Percentiles rank a stretch among this genome's conserved stretches.
phyloP scores from a whole-genome alignment of 64 coral and sea anemone species.

The Platygyra sinensis region DNA sequence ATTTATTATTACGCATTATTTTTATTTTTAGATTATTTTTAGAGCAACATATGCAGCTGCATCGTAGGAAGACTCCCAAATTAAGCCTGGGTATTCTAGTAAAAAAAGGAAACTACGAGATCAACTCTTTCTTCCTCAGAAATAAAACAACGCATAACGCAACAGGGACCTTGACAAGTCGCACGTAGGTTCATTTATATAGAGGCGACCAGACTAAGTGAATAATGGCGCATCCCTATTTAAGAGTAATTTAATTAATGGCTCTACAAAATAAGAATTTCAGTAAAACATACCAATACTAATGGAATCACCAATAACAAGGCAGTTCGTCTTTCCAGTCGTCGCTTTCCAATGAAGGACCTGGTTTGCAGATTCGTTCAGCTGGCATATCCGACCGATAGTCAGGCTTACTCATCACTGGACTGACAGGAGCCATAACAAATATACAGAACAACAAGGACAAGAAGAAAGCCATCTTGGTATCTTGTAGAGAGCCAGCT shows the following conservation, averaged over 20 bases:
- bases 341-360: slow-evolving; percentile 31
- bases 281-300: slow-evolving; percentile 65
- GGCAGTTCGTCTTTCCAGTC: slow-evolving; percentile 49
- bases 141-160: no score
- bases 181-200: not conserved
- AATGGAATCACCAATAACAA: slow-evolving; percentile 89
- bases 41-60: no score
- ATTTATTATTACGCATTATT: no score
- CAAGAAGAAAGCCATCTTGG: not conserved
- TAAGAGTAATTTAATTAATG: not conserved
- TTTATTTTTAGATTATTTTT: no score
- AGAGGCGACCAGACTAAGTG: not conserved
- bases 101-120: no score
- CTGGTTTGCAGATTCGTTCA: slow-evolving; percentile 75
- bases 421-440: not conserved
- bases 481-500: not conserved
- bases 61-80: no score
- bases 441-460: not conserved
- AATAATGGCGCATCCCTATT: no score
- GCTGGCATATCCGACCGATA: slow-evolving; percentile 5
- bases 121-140: no score
- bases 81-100: no score
- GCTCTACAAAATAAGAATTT: not conserved
- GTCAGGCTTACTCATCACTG: not conserved
- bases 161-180: no score